phyloP scores from a whole-genome alignment of 2,113 vertebrate species.

The Fulmarus glacialis region DNA sequence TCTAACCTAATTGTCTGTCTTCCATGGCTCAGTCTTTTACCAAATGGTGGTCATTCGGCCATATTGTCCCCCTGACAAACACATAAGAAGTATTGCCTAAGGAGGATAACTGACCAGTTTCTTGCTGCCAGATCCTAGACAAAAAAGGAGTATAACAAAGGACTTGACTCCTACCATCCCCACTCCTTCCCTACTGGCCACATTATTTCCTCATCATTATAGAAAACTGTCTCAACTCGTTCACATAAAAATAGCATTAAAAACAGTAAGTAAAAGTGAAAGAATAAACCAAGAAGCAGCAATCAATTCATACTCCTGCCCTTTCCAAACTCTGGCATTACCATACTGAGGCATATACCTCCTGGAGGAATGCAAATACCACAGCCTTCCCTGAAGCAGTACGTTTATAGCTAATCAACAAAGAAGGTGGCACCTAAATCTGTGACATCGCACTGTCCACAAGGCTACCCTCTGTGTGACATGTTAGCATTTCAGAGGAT shows the following conservation, averaged over 20 bases:
- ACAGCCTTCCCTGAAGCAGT: background rate
- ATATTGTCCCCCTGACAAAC: background rate
- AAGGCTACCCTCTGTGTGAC: background rate
- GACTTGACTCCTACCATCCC: background rate
- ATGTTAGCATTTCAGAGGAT: background rate
- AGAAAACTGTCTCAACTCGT: background rate
- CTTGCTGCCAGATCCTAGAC: background rate
- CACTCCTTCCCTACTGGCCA: background rate
- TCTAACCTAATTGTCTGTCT: background rate
- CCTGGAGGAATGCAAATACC: background rate
- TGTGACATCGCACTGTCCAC: fast-evolving
- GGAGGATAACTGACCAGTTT: background rate
- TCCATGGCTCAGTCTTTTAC: background rate
- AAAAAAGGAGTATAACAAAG: background rate
- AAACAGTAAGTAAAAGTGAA: background rate
- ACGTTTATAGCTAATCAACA: background rate
- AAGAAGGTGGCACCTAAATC: background rate
- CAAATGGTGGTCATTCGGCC: background rate
- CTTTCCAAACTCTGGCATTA: background rate
- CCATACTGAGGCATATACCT: background rate
- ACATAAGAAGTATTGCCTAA: background rate
- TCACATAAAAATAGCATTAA: background rate
- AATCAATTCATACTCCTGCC: background rate
- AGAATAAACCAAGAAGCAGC: background rate
- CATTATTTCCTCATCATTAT: background rate